Evolutionary conservation across 2,113 vertebrate genomes (phyloP).

Genomic region (Gnathonemus echidnorhynchus): DNA sequence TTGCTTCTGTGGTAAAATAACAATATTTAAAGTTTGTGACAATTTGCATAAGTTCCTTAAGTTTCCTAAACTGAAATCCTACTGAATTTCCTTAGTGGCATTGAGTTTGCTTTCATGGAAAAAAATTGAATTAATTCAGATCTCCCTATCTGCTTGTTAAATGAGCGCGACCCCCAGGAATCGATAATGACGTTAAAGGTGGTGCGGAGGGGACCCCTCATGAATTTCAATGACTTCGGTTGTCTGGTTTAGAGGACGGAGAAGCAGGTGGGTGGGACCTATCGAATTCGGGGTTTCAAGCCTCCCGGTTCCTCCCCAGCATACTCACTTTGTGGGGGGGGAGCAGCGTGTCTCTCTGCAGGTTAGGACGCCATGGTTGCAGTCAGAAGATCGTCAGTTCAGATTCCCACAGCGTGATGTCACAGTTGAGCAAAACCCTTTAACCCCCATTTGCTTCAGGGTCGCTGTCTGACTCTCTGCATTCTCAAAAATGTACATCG

Average conservation of each 20-base stretch:
- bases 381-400: not conserved
- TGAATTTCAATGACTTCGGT: constrained; percentile 25
- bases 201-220: not conserved
- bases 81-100: not conserved
- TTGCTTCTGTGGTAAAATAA: not conserved
- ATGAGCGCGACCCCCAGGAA: constrained; percentile 27
- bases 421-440: not conserved
- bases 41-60: not conserved
- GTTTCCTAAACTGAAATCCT: not conserved
- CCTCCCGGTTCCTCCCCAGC: not conserved
- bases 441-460: not conserved
- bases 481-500: not conserved
- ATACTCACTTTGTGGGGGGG: not conserved
- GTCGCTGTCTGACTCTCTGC: not conserved
- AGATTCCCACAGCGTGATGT: not conserved
- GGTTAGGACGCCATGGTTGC: not conserved
- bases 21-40: not conserved
- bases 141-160: constrained; percentile 35
- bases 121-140: constrained; percentile 39
- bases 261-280: not conserved
- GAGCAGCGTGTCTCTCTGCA: not conserved
- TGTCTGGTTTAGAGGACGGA: constrained; percentile 1
- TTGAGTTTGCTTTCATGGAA: not conserved
- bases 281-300: not conserved
- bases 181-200: constrained; percentile 27